phyloP scores from a whole-genome alignment of 2,797 vertebrate genomes.

The Nyctalus aviator region DNA sequence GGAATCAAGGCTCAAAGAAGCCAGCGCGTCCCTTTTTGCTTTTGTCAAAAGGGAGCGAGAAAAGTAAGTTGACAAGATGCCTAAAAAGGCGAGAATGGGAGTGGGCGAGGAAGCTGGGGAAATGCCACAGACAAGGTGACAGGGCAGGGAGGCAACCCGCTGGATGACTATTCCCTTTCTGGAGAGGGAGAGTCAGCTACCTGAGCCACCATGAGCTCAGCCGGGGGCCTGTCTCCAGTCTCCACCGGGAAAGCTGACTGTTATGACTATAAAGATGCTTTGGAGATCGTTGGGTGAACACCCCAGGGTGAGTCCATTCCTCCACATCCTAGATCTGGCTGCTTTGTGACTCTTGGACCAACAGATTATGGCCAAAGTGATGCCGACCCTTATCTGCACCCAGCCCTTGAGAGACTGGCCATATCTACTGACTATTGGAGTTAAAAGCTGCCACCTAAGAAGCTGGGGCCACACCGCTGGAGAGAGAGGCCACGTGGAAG shows the following conservation, averaged over 20 bases:
- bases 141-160: neutral
- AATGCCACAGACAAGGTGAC: accelerated
- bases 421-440: neutral
- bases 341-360: neutral
- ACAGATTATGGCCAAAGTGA: neutral
- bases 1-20: neutral
- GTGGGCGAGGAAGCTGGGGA: neutral
- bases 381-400: neutral
- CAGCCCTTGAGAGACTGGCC: neutral
- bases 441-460: neutral
- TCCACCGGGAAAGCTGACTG: neutral
- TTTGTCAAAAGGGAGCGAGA: accelerated
- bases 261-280: neutral
- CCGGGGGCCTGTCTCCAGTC: neutral
- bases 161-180: no score
- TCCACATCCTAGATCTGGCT: neutral
- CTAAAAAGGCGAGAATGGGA: no score
- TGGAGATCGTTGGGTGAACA: neutral
- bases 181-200: neutral
- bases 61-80: neutral
- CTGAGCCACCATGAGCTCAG: neutral
- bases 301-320: neutral
- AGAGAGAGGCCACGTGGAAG: neutral
- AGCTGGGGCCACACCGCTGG: neutral
- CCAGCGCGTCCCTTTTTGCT: neutral